Evolutionary conservation across 2,888 invertebrate genomes (phyloP), one percentile per base, ranked within the genome.

Genomic region (Galerucella calmariensis): DNA sequence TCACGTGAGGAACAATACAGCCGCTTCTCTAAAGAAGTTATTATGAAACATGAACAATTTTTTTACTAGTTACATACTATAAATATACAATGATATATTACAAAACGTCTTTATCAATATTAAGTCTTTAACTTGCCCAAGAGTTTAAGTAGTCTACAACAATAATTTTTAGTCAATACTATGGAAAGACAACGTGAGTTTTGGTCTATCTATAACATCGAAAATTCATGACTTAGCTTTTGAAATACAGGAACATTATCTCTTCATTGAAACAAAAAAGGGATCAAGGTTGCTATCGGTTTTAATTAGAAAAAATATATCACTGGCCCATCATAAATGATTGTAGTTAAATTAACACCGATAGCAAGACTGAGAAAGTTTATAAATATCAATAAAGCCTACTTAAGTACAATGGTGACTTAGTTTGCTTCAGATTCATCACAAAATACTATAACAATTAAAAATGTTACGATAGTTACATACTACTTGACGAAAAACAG

Each of bases 1-100:
- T 85, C 85, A 85, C 85, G 82, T 85, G 84, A 86, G 86, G 86
- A 87, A 87, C 87, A 86, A 85, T 86, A 87, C 85, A 86, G 84
- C 83, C 84, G 83, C 84, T 86, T 86, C 85, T 84, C 83, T 85
- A 85, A 82, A 83, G 85, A 84, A 83, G 82, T 85, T 84, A 85
- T 85, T 83, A 84, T 84, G 86, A 86, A 86, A 86, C 87, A 87
- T 86, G 85, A 86, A 87, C 85, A 86, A 84, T 83, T 85, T 72
- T 61, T 83, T 83, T 85, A 85, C 85, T 86, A 86, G 84, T 85
- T 86, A 86, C 86, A 86, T 83, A 85, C 82, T 85, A 85, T 72
- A 75, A 72, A 87, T 87, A 86, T 87, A 87, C 83, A 87, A 81
- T 83, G 80, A 87, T 87, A 86, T 86, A 86, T 86, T 86, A 87